These are phyloP conservation scores for Lagorchestes hirsutus DNA, from an alignment of 2,797 vertebrate genomes.

Conservation along the genomic window DNA sequence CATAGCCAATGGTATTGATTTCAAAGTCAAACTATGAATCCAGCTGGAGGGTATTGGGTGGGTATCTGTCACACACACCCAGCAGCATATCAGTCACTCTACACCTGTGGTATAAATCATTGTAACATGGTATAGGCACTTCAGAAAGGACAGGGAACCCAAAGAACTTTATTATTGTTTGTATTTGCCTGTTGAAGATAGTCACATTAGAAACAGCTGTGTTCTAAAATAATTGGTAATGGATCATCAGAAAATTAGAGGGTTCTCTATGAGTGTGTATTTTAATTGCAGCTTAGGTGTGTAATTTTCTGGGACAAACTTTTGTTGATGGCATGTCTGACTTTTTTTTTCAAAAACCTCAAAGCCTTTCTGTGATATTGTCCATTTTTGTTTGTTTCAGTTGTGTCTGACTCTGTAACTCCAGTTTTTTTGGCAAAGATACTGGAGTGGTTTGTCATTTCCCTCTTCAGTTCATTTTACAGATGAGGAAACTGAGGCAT, in stretches of 20 bases:
- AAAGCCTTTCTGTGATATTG: constrained; percentile 1
- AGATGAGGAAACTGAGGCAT: not conserved
- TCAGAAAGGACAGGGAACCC: not conserved
- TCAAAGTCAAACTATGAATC: not conserved
- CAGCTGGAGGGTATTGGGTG: not conserved
- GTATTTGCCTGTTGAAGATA: constrained; percentile 9
- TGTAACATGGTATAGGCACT: not conserved
- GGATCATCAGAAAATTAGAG: constrained; percentile 10
- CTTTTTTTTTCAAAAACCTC: constrained; percentile 21
- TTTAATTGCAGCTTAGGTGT: constrained; percentile 23
- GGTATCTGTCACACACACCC: not conserved
- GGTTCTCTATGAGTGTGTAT: not conserved
- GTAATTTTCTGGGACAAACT: constrained; percentile 26
- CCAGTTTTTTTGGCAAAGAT: not conserved
- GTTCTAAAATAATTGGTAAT: constrained; percentile 38
- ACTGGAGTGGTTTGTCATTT: not conserved
- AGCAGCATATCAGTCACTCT: not conserved
- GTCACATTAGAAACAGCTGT: not conserved
- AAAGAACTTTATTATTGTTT: constrained; percentile 41
- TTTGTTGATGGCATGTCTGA: not conserved
- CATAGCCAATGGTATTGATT: not conserved
- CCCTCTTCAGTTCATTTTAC: not conserved
- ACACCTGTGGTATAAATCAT: not conserved
- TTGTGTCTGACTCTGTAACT: not conserved
- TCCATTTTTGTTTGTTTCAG: not conserved